Conservation (phyloP, 2,888 invertebrate species). For the Camponotus fellah region DNA sequence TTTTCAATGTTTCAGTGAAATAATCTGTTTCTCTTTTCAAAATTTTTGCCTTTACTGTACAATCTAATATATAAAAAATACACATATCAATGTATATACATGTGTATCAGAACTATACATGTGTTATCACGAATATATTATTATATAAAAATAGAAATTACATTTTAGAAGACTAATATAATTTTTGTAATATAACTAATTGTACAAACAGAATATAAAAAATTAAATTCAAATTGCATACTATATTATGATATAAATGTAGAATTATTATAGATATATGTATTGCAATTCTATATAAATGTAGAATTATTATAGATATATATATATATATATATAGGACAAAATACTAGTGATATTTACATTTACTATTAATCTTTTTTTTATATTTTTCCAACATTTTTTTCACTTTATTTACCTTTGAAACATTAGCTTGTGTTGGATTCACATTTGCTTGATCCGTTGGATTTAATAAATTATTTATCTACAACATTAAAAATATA, state of each 20-base stretch:
- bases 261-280: neutral
- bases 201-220: neutral
- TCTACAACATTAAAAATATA: neutral
- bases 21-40: neutral
- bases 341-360: neutral
- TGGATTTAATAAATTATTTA: conserved; percentile 21
- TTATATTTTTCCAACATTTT: neutral
- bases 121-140: neutral
- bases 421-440: neutral
- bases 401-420: conserved; percentile 19
- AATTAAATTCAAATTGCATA: neutral
- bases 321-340: neutral
- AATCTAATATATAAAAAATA: neutral
- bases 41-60: neutral
- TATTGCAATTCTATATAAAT: too few relatives aligned
- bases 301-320: neutral
- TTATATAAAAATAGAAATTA: neutral
- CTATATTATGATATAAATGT: neutral
- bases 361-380: neutral
- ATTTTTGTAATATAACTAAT: neutral
- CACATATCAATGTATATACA: neutral
- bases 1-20: neutral
- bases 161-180: neutral
- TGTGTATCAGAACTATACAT: neutral
- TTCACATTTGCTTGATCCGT: neutral